Base-by-base conservation (phyloP, 2,888 invertebrate genomes). In the Dromius quadrimaculatus region DNA sequence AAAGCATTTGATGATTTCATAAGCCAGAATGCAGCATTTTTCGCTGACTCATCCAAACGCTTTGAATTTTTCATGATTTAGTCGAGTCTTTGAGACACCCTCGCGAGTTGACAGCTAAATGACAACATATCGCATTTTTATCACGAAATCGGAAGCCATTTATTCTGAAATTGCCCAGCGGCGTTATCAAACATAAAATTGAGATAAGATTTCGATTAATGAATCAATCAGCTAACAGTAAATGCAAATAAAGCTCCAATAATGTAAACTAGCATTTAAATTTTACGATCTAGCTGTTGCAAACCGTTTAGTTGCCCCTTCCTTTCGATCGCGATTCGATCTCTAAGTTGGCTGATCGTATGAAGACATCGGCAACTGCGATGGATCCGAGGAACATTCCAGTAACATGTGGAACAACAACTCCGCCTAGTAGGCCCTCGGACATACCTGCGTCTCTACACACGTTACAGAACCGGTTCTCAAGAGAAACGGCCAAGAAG, bases 391-490 rank as follows among this genome's bases (percentile, higher is more conserved):
- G 43, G 77, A 75, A 77, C 79, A 79, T 80, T 79, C 80, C 77
- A 70, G 74, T 75, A 78, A 78, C 79, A 79, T 79, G 78, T 79
- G 80, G 77, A 77, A 74, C 71, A 74, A 54, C 63, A 41, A 50
- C 70, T 70, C 70, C 70, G 70, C 70, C 70, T 61, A 70, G 70
- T 70, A 70, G 70, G 62, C 62, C 47, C 47, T 38, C 23, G 62
- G 70, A n/a, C 61, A 61, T 62, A 62, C 61, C 70, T 62, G 61
- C 36, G 47, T 45, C 47, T 17, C 3, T 34, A 43, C 59, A 68
- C 68, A 43, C 59, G 32, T 28, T 5, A 45, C 68, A 32, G 22
- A 59, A 59, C 34, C 36, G 36, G 34, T 59, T 59, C 57, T n/a
- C n/a, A n/a, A n/a, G 17, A 32, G 28, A 17, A 5, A 15, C 47